Base-by-base conservation (phyloP, 2,113 vertebrate species). In the Coryphaenoides rupestris region DNA sequence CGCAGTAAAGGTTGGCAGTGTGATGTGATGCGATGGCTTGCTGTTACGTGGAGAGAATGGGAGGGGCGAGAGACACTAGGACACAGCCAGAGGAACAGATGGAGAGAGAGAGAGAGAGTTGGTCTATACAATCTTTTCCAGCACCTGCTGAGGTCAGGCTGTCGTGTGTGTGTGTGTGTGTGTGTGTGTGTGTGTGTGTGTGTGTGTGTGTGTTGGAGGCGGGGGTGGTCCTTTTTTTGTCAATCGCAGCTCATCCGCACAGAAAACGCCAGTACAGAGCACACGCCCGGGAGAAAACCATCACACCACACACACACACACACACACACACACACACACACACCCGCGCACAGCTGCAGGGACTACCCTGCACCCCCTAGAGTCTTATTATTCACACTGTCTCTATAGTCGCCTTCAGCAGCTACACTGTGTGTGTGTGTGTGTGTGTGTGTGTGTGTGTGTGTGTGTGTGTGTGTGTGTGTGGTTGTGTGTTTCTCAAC, bases 311-410 rank as follows among this genome's bases (percentile, higher is more conserved):
- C 24, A 23, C 50, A 47, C 55, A 12, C 33, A 23, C 26, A 23
- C 50, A 49, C n/a, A 19, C 21, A 5, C 50, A 16, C 60, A 16
- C 45, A 19, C 53, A 28, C 55, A 7, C 22, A 49, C 6, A 49
- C 26, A 40, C 23, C 19, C 73, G 70, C 65, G 78, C 78, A 83
- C 86, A 87, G 84, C 86, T 86, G 87, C 81, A 77, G 75, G 70
- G 55, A 65, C 79, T 70, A 28, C 55, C 33, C 21, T 2, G 2
- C 82, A 80, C 70, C 79, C 62, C 72, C 76, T 81, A 83, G 80
- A 78, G 83, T 84, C 85, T 80, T 80, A 84, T 86, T 89, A 86
- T 87, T 80, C 79, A 84, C 75, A 50, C 78, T 82, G 78, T 83
- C 82, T 84, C 28, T 33, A 33, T 33, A 70, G 77, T 80, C 65